Base-by-base conservation (phyloP, 2,113 vertebrate species). In the Ciconia maguari region DNA sequence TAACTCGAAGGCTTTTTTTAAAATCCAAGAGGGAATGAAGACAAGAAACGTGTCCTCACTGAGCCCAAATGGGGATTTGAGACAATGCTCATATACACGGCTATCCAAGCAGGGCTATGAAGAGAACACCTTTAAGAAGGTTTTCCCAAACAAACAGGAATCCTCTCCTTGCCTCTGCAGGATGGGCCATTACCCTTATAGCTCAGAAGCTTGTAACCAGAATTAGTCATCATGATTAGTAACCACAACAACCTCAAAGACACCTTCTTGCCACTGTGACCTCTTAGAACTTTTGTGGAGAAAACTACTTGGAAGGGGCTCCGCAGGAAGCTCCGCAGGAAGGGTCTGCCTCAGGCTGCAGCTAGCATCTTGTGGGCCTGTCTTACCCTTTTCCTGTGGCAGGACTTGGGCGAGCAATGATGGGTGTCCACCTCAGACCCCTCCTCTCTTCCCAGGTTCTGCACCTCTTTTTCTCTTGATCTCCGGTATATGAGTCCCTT, bases 161-260 rank as follows among this genome's bases (percentile, higher is more conserved):
- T 34, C 24, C 30, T 69, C 20, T 85, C 41, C 58, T 61, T 52
- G 14, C 25, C 44, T 18, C 41, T 86, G 41, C 49, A 80, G 5
- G 22, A 77, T 10, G 19, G 60, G n/a, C n/a, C 48, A 79, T 29
- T 68, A 76, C 22, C 17, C 17, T 25, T 57, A 21, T 0, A 72
- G 62, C 44, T 83, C 71, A 70, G 42, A 90, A 80, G 64, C 29
- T 36, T 66, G 26, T 27, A 51, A 52, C 25, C 68, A 74, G 34
- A 76, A 76, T 38, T 62, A 76, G 29, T 38, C 49, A 71, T 36
- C 5, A 0, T 0, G 0, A 64, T 41, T 17, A 65, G 25, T 15
- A 85, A 74, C 0, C 2, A 75, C 41, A 65, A n/a, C 74, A 87
- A 76, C 54, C 62, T 72, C 58, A 65, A 36, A 62, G 74, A 79